Evolutionary conservation across 2,888 invertebrate species (phyloP).

Genomic region (Cabera pusaria): DNA sequence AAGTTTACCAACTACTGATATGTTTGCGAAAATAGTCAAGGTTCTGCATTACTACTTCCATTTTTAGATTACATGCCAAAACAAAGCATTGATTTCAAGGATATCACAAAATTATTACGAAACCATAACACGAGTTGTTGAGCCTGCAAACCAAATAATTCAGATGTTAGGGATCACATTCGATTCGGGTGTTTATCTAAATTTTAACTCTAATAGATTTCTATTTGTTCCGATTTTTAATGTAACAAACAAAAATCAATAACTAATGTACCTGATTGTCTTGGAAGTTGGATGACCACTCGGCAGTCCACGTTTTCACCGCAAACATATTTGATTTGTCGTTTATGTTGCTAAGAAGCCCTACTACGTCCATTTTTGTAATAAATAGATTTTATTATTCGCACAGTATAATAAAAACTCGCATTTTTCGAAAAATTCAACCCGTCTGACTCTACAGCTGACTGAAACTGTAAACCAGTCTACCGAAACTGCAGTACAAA

Average conservation of each 20-base stretch:
- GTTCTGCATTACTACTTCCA: slow-evolving; percentile 31
- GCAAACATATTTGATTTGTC: slow-evolving; percentile 76
- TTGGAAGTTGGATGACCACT: slow-evolving; percentile 75
- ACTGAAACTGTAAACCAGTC: too few species aligned
- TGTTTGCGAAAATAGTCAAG: slow-evolving; percentile 12
- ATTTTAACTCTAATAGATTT: too few species aligned
- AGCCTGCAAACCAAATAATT: too few species aligned
- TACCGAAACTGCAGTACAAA: too few species aligned
- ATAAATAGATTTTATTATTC: slow-evolving; percentile 17
- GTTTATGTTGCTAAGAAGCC: slow-evolving; percentile 70
- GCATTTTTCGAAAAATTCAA: slow-evolving; percentile 29
- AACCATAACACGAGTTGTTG: too few species aligned
- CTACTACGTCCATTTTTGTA: slow-evolving; percentile 71
- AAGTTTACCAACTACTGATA: too few species aligned
- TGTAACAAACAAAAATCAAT: slow-evolving; percentile 25
- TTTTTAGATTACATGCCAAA: slow-evolving; percentile 33
- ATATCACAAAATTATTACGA: slow-evolving; percentile 25
- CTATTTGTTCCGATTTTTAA: too few species aligned
- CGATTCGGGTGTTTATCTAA: too few species aligned
- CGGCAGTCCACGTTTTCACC: slow-evolving; percentile 75
- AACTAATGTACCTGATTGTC: slow-evolving; percentile 70
- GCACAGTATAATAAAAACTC: slow-evolving; percentile 22
- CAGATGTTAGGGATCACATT: too few species aligned
- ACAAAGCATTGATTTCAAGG: slow-evolving; percentile 53
- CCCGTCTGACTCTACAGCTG: too few species aligned